A percentile compares a stretch with the other conserved stretches of the same genome.
Evolutionary conservation across 2,888 invertebrate species (phyloP).

Genomic region (Willowsia nigromaculata): DNA sequence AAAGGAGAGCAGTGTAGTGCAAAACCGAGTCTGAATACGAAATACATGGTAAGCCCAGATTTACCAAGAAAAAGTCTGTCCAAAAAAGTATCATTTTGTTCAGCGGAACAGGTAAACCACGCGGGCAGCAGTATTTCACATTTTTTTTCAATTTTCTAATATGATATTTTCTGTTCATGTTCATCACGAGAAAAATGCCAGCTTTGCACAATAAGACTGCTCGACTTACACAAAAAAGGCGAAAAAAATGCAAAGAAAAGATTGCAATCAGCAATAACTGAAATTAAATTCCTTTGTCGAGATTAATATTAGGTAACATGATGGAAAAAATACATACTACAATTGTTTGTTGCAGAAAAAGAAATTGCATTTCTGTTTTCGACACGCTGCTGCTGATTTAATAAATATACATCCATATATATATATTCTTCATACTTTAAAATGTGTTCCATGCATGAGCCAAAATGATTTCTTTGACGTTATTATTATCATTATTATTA

Average conservation of each 20-base stretch:
- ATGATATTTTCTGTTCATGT: background rate
- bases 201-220: background rate
- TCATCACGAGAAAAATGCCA: background rate
- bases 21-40: no score
- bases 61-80: no score
- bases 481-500: constrained; percentile 33
- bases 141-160: background rate
- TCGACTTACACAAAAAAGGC: background rate
- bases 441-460: constrained; percentile 11
- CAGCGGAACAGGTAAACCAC: no score
- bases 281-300: constrained; percentile 49
- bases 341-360: background rate
- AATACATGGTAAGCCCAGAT: no score
- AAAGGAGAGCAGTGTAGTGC: no score
- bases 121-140: background rate
- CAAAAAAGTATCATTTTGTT: no score
- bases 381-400: background rate
- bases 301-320: constrained; percentile 24
- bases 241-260: background rate
- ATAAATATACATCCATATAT: background rate
- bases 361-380: constrained; percentile 1
- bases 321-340: background rate
- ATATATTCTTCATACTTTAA: background rate
- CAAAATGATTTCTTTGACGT: constrained; percentile 33
- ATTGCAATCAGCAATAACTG: constrained; percentile 52